These are phyloP conservation scores for Bombus superbus DNA, from an alignment of 1,140 invertebrate genomes.

Conservation along the genomic window DNA sequence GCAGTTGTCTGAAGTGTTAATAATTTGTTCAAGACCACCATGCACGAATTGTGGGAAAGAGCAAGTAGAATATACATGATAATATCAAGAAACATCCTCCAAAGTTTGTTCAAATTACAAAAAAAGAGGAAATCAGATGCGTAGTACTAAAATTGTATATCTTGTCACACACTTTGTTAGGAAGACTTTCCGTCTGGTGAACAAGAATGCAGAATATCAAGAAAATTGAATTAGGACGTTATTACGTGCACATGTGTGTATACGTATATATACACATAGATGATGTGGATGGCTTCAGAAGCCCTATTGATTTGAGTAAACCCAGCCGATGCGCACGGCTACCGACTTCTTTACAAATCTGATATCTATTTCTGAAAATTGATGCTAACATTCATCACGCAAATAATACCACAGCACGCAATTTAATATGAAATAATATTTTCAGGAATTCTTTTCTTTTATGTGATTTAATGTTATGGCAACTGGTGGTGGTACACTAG, in stretches of 20 bases:
- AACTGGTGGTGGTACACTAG: too few relatives aligned
- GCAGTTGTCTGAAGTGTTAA: neutral
- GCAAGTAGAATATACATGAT: neutral
- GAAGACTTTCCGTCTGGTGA: constrained; percentile 37
- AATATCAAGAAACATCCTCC: neutral
- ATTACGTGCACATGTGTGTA: neutral
- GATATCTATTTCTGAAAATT: constrained; percentile 5
- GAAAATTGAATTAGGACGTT: constrained; percentile 64
- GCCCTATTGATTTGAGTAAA: constrained; percentile 48
- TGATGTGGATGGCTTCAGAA: constrained; percentile 70
- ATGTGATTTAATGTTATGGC: too few relatives aligned
- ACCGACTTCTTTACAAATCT: neutral
- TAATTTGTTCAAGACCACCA: neutral
- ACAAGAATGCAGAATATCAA: constrained; percentile 37
- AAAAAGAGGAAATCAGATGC: neutral
- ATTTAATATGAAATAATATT: neutral
- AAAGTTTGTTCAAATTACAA: neutral
- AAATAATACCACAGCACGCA: neutral
- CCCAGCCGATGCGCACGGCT: neutral
- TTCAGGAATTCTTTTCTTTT: too few relatives aligned
- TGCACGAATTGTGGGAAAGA: neutral
- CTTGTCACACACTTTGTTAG: neutral
- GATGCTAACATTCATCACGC: neutral
- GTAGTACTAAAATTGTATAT: neutral
- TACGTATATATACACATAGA: neutral